phyloP scores from a whole-genome alignment of 2,888 invertebrate species.

The Drosophila fungiperda region DNA sequence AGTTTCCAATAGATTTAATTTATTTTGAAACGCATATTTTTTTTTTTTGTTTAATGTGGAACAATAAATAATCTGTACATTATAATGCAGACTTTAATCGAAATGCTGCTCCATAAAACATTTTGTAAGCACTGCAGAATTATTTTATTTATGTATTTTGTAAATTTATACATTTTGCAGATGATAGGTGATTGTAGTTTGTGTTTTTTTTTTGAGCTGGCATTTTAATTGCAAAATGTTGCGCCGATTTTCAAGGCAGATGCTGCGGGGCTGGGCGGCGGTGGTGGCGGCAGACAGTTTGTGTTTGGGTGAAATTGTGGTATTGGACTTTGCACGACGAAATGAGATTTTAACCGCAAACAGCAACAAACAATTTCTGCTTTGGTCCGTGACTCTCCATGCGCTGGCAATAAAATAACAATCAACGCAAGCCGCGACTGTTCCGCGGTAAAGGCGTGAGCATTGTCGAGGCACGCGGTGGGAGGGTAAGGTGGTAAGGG shows the following conservation, averaged over 20 bases:
- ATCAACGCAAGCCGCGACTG: slow-evolving; percentile 75
- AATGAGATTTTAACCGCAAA: slow-evolving; percentile 78
- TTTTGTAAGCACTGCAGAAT: background rate
- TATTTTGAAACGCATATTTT: background rate
- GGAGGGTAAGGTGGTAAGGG: too few species aligned
- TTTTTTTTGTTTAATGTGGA: background rate
- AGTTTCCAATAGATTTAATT: background rate
- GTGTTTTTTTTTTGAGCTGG: slow-evolving; percentile 64
- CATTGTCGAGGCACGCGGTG: too few species aligned
- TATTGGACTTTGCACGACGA: slow-evolving; percentile 44
- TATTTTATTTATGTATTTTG: background rate
- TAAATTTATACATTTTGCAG: slow-evolving; percentile 47
- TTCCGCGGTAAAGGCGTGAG: slow-evolving; percentile 45
- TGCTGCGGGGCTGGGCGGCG: background rate
- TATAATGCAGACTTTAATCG: background rate
- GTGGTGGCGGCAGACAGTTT: background rate
- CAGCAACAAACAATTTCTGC: slow-evolving; percentile 75
- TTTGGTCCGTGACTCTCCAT: slow-evolving; percentile 68
- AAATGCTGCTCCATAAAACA: background rate
- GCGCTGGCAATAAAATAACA: slow-evolving; percentile 76
- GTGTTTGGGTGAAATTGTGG: slow-evolving; percentile 21
- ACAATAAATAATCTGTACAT: background rate
- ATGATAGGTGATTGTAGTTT: slow-evolving; percentile 59
- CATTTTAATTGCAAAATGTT: slow-evolving; percentile 74
- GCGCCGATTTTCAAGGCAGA: slow-evolving; percentile 45